Evolutionary conservation across 2,888 invertebrate genomes (phyloP).

Genomic region (Ornithoptera alexandrae): DNA sequence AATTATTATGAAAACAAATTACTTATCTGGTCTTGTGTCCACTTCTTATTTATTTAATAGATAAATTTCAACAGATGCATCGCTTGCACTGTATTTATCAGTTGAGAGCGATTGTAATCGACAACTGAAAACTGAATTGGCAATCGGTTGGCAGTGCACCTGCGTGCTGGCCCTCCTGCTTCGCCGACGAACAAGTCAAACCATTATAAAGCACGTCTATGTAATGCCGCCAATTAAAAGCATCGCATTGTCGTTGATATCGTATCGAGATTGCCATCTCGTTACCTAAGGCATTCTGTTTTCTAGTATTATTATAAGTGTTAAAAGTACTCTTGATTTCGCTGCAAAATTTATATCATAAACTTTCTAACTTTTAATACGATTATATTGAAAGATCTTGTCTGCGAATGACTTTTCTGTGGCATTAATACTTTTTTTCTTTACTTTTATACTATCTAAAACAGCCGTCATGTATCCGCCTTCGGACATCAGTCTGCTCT

Average conservation of each 20-base stretch:
- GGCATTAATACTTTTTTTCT: not conserved
- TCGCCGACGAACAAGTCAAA: conserved; percentile 40
- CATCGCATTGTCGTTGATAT: conserved; percentile 48
- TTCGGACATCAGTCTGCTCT: too few relatives aligned
- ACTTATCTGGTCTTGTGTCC: not conserved
- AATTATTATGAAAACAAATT: too few relatives aligned
- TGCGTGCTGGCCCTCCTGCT: conserved; percentile 33
- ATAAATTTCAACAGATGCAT: not conserved
- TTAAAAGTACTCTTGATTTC: conserved; percentile 49
- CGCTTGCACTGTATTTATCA: conserved; percentile 31
- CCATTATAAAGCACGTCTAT: conserved; percentile 41
- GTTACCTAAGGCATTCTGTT: conserved; percentile 31
- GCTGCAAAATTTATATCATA: conserved; percentile 58
- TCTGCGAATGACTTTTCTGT: not conserved
- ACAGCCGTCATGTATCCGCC: too few relatives aligned
- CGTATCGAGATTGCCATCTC: conserved; percentile 39
- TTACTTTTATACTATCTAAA: not conserved
- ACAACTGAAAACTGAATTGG: conserved; percentile 39
- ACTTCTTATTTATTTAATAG: not conserved
- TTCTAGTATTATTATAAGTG: conserved; percentile 5
- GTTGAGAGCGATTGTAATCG: conserved; percentile 31
- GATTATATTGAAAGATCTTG: conserved; percentile 51
- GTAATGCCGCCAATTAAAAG: conserved; percentile 59
- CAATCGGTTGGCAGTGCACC: conserved; percentile 41
- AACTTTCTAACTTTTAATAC: conserved; percentile 63